These are phyloP conservation scores for Camponotus floridanus DNA, from an alignment of 1,140 invertebrate genomes.

Conservation along the genomic window DNA sequence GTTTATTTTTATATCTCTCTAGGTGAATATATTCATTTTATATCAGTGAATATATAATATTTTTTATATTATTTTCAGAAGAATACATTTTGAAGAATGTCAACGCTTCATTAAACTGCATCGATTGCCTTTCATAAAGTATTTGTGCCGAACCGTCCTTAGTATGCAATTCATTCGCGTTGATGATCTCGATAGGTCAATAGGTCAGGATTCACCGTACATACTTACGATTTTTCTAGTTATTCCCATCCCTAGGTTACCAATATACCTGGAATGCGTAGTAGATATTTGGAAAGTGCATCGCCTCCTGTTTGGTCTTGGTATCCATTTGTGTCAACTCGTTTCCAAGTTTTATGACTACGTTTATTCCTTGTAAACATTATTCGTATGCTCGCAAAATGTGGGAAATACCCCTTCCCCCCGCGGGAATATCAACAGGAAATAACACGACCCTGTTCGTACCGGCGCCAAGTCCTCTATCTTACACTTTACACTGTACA, in stretches of 20 bases:
- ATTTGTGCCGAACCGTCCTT: slow-evolving; percentile 26
- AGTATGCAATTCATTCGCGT: slow-evolving; percentile 44
- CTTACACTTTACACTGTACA: slow-evolving; percentile 53
- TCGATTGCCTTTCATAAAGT: slow-evolving; percentile 43
- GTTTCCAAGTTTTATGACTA: slow-evolving; percentile 51
- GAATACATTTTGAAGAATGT: slow-evolving; percentile 55
- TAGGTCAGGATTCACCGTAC: slow-evolving; percentile 24
- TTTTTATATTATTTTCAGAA: slow-evolving; percentile 42
- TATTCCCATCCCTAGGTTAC: slow-evolving; percentile 62
- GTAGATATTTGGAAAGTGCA: slow-evolving; percentile 66
- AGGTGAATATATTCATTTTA: slow-evolving; percentile 11
- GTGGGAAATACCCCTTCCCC: slow-evolving; percentile 17
- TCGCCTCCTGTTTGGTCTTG: slow-evolving; percentile 54
- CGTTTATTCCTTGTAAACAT: slow-evolving; percentile 57
- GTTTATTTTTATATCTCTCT: background rate
- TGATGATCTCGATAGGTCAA: slow-evolving; percentile 37
- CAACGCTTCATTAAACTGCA: slow-evolving; percentile 44
- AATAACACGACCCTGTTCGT: slow-evolving; percentile 42
- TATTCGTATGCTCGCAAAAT: slow-evolving; percentile 32
- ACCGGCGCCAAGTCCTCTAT: slow-evolving; percentile 53
- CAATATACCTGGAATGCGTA: slow-evolving; percentile 70
- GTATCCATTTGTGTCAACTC: slow-evolving; percentile 62
- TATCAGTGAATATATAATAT: background rate
- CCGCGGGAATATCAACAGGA: slow-evolving; percentile 44
- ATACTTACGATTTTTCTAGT: slow-evolving; percentile 49